Conservation (phyloP, 2,797 vertebrate genomes). For the Allobates femoralis region DNA sequence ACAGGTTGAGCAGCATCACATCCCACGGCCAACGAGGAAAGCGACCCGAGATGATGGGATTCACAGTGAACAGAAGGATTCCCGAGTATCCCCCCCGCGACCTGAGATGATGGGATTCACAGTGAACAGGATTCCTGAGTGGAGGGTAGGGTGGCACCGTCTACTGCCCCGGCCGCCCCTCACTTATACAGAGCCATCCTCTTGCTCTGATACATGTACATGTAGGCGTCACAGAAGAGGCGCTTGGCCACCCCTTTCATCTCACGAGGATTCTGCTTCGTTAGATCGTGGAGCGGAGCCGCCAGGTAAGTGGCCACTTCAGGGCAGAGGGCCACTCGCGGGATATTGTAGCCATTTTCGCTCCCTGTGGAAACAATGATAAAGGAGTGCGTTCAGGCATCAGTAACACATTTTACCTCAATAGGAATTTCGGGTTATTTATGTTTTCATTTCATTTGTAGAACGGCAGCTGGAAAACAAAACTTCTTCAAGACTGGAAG, state of each 20-base stretch:
- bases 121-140: background rate
- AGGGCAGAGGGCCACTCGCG: constrained; percentile 79
- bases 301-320: constrained; percentile 84
- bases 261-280: constrained; percentile 81
- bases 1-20: too few species aligned
- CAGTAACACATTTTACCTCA: too few species aligned
- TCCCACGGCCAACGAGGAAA: too few species aligned
- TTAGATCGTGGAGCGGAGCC: constrained; percentile 77
- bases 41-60: background rate
- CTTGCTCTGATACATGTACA: constrained; percentile 89
- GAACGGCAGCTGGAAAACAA: too few species aligned
- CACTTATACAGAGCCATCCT: constrained; percentile 86
- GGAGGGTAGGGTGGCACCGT: too few species aligned
- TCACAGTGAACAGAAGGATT: background rate
- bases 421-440: too few species aligned
- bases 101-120: too few species aligned
- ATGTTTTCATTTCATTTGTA: too few species aligned
- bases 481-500: too few species aligned
- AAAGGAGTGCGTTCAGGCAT: background rate
- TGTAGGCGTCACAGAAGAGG: constrained; percentile 91
- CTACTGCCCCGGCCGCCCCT: background rate
- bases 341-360: constrained; percentile 85
- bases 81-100: background rate
- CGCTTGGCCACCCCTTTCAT: constrained; percentile 90
- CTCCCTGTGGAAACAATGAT: constrained; percentile 73